phyloP scores from a whole-genome alignment of 1,140 invertebrate species.

The Heterodera carotae region DNA sequence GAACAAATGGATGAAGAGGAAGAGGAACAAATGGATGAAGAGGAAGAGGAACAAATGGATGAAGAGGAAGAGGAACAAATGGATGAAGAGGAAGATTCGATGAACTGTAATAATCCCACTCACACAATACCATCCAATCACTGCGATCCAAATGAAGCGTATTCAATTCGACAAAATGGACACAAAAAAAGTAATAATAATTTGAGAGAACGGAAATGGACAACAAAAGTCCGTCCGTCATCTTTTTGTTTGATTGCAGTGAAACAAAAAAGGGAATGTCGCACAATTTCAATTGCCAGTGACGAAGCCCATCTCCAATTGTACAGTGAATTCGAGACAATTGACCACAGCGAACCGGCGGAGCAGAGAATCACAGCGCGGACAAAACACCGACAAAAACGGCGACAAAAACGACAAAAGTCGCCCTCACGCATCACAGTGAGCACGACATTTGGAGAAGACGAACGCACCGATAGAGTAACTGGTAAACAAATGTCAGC shows the following conservation, averaged over 20 bases:
- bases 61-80: too few relatives aligned
- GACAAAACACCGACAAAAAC: background rate
- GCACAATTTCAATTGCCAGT: background rate
- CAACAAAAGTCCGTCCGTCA: too few relatives aligned
- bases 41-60: too few relatives aligned
- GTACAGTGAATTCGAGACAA: slow-evolving; percentile 13
- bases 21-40: too few relatives aligned
- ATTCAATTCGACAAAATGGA: background rate
- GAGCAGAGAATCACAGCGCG: background rate
- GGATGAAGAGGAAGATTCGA: too few relatives aligned
- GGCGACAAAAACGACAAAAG: background rate
- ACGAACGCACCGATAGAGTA: background rate
- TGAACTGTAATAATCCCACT: background rate
- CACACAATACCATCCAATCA: background rate
- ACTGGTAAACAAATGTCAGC: background rate
- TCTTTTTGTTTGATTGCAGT: background rate
- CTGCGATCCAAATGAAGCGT: background rate
- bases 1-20: too few relatives aligned
- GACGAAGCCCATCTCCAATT: background rate
- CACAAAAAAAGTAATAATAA: background rate
- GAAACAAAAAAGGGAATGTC: background rate
- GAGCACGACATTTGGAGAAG: slow-evolving; percentile 13
- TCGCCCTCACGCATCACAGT: slow-evolving; percentile 21
- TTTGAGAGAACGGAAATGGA: too few relatives aligned
- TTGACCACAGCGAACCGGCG: background rate